These are phyloP conservation scores for Tragelaphus buxtoni DNA, from an alignment of 2,113 vertebrate species.

Conservation along the genomic window DNA sequence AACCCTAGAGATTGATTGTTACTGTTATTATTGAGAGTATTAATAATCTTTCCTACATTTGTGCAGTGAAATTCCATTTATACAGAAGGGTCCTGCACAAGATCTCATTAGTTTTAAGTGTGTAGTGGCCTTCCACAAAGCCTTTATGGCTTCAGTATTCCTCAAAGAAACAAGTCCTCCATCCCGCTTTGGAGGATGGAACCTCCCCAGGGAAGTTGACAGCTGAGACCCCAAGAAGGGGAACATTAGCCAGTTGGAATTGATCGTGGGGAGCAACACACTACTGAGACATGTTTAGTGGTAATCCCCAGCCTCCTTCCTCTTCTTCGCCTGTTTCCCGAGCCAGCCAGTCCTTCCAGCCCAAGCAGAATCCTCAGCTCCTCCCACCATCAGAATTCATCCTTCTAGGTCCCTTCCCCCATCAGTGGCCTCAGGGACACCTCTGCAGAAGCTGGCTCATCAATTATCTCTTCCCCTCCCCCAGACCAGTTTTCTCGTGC, in stretches of 20 bases:
- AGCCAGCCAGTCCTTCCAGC: not conserved
- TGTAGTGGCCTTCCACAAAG: not conserved
- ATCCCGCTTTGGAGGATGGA: not conserved
- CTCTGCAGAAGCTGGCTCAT: slow-evolving; percentile 31
- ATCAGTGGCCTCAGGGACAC: slow-evolving; percentile 13
- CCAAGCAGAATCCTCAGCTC: not conserved
- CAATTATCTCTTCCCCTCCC: slow-evolving; percentile 41
- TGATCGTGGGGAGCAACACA: not conserved
- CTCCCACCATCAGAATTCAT: slow-evolving; percentile 24
- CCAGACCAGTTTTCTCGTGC: slow-evolving; percentile 60
- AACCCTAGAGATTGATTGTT: slow-evolving; percentile 31
- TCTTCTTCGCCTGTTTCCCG: not conserved
- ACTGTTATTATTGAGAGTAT: slow-evolving; percentile 39
- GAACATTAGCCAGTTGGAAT: not conserved
- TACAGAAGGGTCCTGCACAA: not conserved
- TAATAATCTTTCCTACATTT: slow-evolving; percentile 45
- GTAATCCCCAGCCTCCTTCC: not conserved
- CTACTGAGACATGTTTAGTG: not conserved
- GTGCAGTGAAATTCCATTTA: slow-evolving; percentile 35
- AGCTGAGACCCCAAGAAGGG: not conserved
- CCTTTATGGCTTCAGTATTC: slow-evolving; percentile 3
- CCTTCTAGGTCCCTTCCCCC: slow-evolving; percentile 12
- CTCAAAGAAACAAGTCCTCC: not conserved
- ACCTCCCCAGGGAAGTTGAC: not conserved
- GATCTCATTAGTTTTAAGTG: slow-evolving; percentile 32